A percentile compares a stretch with the other conserved stretches of the same genome.
phyloP scores from a whole-genome alignment of 2,888 invertebrate species.

The Tipula unca region DNA sequence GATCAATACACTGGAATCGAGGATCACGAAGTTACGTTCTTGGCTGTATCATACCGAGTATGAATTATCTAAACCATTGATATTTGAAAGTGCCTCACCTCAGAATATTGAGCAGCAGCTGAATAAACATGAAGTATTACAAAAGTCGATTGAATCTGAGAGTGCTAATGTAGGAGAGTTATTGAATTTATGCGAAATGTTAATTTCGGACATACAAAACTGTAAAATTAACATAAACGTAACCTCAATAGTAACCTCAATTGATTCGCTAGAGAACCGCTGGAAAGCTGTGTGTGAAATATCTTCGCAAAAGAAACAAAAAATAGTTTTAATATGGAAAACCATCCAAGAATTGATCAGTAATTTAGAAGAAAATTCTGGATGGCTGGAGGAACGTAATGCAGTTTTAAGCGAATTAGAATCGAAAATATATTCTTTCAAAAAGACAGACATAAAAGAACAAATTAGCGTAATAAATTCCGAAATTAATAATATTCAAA shows the following conservation, averaged over 20 bases:
- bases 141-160: conserved; percentile 65
- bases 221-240: conserved; percentile 64
- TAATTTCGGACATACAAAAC: conserved; percentile 64
- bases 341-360: conserved; percentile 51
- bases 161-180: conserved; percentile 71
- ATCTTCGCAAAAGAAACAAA: conserved; percentile 62
- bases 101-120: conserved; percentile 59
- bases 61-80: conserved; percentile 56
- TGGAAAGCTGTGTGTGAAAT: conserved; percentile 70
- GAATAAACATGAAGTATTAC: conserved; percentile 62
- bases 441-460: conserved; percentile 51
- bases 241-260: conserved; percentile 55
- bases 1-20: conserved; percentile 58
- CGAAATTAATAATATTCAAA: conserved; percentile 48
- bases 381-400: conserved; percentile 56
- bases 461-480: conserved; percentile 49
- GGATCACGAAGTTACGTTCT: conserved; percentile 60
- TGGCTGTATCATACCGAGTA: conserved; percentile 67
- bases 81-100: conserved; percentile 57
- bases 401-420: conserved; percentile 51
- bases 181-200: conserved; percentile 66
- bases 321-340: conserved; percentile 54
- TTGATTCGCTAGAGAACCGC: conserved; percentile 64
- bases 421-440: conserved; percentile 47
- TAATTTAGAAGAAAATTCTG: conserved; percentile 48